Evolutionary conservation across 1,140 invertebrate species (phyloP), one percentile per base, ranked within the genome.

Genomic region (Drosophila ohnishii): DNA sequence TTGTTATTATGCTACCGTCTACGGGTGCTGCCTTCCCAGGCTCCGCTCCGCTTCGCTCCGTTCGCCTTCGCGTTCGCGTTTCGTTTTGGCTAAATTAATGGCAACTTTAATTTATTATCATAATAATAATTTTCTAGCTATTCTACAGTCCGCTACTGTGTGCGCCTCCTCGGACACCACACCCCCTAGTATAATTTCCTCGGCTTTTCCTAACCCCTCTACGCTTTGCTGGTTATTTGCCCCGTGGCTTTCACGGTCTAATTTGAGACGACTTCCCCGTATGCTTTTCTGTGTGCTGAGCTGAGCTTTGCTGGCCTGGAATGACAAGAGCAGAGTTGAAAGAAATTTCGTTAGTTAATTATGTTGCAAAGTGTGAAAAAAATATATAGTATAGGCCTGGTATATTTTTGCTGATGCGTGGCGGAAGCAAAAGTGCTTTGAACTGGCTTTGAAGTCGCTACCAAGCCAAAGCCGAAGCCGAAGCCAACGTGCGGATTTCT

Each of bases 101-200:
- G 87, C 80, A 79, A 87, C 83, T 90, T 90, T 90, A 88, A 90
- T 90, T 90, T 87, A 90, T 90, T 90, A 90, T 84, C 83, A 87
- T 90, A 75, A 88, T 89, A 88, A 89, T 89, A 79, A 88, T 88
- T 88, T 88, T 88, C 84, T 88, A 73, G 85, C 84, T 57, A 75
- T 88, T 90, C 70, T 80, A 66, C 70, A 59, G 66, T 35, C 69
- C 57, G 75, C 80, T 82, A 78, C 80, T 82, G 80, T 56, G 53
- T 56, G 22, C 53, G 34, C 62, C 44, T 39, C 39, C 34, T 8
- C 16, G 30, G 45, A 5, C 37, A 9, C 25, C 25, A 5, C 37
- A 9, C 32, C 25, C 32, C 37, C 42, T 37, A 28, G 14, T 22
- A 77, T 88, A 77, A 83, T 89, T 89, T 88, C 67, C 85, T 67